A percentile compares a stretch with the other conserved stretches of the same genome.
Evolutionary conservation across 1,140 invertebrate species (phyloP).

Genomic region (Rhynchophorus ferrugineus): DNA sequence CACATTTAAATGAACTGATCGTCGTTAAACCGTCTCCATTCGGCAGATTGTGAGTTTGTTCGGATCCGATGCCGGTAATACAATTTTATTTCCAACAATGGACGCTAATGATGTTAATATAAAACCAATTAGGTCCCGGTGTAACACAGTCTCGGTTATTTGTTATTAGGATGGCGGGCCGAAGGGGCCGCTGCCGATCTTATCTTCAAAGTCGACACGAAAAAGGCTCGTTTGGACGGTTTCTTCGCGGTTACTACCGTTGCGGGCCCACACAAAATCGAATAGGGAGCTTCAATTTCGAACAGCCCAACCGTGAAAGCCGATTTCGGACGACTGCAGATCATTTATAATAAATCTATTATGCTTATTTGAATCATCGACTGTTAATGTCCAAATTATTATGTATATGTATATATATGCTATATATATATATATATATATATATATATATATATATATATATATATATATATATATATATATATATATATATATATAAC

Average conservation of each 20-base stretch:
- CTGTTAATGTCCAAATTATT: too few relatives aligned
- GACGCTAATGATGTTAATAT: constrained; percentile 31
- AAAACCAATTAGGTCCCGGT: constrained; percentile 28
- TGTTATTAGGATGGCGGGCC: constrained; percentile 23
- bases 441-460: too few relatives aligned
- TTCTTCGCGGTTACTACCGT: constrained; percentile 18
- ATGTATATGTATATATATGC: too few relatives aligned
- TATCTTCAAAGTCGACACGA: constrained; percentile 25
- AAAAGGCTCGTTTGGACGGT: constrained; percentile 27
- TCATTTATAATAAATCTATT: too few relatives aligned
- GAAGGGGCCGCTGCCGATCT: constrained; percentile 17
- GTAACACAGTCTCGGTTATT: constrained; percentile 25
- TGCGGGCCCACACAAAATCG: constrained; percentile 16
- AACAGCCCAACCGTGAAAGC: too few relatives aligned
- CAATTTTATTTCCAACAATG: constrained; percentile 26
- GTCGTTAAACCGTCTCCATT: constrained; percentile 12
- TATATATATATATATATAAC: too few relatives aligned
- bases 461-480: too few relatives aligned
- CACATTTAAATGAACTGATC: constrained; percentile 14
- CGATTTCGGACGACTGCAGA: too few relatives aligned
- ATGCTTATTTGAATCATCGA: too few relatives aligned
- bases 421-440: too few relatives aligned
- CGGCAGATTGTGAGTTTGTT: constrained; percentile 14
- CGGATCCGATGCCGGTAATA: constrained; percentile 14
- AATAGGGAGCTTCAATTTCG: too few relatives aligned